A percentile compares a stretch with the other conserved stretches of the same genome.
Evolutionary conservation across 2,113 vertebrate genomes (phyloP).

Genomic region (Ameiurus melas): DNA sequence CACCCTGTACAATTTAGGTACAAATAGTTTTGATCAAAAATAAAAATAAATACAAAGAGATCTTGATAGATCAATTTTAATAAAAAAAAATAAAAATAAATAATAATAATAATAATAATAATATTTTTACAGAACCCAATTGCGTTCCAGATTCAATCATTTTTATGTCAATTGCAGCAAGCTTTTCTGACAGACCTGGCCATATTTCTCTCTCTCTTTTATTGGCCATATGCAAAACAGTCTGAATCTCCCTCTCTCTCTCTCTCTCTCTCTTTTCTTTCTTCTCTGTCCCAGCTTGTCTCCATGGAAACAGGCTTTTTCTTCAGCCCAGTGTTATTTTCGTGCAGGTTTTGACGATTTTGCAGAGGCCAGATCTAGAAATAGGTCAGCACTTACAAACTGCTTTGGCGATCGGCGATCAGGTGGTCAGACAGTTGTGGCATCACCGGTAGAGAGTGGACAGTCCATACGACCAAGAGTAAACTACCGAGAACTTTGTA

Average conservation of each 20-base stretch:
- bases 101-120: conserved; percentile 55
- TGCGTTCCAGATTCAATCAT: conserved; percentile 6
- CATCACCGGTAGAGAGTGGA: no score
- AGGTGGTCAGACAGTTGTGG: not conserved
- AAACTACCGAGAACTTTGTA: not conserved
- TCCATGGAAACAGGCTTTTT: conserved; percentile 62
- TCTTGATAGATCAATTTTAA: conserved; percentile 4
- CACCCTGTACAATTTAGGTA: no score
- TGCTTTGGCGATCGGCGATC: not conserved
- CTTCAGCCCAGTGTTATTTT: conserved; percentile 36
- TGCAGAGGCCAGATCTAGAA: conserved; percentile 38
- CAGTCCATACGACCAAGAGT: not conserved
- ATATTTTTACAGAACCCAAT: conserved; percentile 25
- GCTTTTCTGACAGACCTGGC: conserved; percentile 51
- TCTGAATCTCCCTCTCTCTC: conserved; percentile 21
- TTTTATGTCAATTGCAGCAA: conserved; percentile 53
- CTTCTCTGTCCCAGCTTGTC: conserved; percentile 47
- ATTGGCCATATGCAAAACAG: conserved; percentile 55
- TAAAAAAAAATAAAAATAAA: not conserved
- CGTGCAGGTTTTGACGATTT: conserved; percentile 24
- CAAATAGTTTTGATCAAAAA: not conserved
- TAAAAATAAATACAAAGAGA: not conserved
- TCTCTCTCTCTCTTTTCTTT: conserved; percentile 36
- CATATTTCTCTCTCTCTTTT: conserved; percentile 43
- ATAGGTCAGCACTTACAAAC: conserved; percentile 53